Conservation (phyloP, 2,888 invertebrate genomes). For the Lithophane leautieri region DNA sequence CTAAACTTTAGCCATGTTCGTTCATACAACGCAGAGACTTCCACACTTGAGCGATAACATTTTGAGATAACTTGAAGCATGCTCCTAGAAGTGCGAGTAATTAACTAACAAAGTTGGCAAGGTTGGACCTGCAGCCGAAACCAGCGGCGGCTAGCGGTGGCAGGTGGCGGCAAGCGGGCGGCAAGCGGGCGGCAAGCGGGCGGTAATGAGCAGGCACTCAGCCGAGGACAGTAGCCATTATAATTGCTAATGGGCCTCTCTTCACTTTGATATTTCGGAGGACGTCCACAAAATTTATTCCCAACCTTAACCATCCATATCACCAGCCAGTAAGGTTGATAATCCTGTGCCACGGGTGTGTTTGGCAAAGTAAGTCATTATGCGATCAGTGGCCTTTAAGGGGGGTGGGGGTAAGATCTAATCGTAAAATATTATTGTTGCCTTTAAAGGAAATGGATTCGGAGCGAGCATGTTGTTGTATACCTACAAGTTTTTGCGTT, state of each 20-base stretch:
- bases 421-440: conserved; percentile 78
- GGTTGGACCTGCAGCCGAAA: conserved; percentile 43
- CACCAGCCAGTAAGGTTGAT: conserved; percentile 34
- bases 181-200: conserved; percentile 66
- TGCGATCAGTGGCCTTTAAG: conserved; percentile 66
- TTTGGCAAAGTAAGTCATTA: conserved; percentile 68
- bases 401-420: conserved; percentile 64
- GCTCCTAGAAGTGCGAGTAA: conserved; percentile 61
- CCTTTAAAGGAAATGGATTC: conserved; percentile 47
- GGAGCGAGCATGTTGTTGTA: conserved; percentile 21
- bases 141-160: conserved; percentile 26
- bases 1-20: too few species aligned
- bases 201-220: conserved; percentile 85
- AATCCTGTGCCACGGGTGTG: conserved; percentile 62
- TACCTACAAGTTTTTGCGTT: background rate
- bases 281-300: conserved; percentile 48
- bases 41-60: conserved; percentile 16
- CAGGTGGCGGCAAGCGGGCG: conserved; percentile 1
- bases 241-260: conserved; percentile 85
- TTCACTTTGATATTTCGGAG: conserved; percentile 76
- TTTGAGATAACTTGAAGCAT: conserved; percentile 32
- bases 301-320: conserved; percentile 27
- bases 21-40: background rate
- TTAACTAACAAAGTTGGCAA: conserved; percentile 62
- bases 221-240: conserved; percentile 79